Percentiles rank a stretch among this genome's conserved stretches.
Conservation (phyloP, 2,113 vertebrate genomes). For the Zingel zingel region DNA sequence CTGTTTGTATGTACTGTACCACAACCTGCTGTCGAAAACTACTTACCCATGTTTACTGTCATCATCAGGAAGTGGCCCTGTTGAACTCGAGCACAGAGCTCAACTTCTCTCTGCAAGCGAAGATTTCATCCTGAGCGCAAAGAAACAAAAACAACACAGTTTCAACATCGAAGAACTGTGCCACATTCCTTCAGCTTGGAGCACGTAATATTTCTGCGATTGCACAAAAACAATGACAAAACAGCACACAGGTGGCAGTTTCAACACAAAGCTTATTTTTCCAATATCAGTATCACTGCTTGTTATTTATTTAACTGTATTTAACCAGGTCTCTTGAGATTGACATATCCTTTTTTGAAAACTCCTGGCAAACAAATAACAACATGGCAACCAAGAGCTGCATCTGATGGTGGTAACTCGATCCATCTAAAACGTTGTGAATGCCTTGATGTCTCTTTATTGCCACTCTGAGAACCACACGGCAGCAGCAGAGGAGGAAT, state of each 20-base stretch:
- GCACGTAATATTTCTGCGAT: conserved; percentile 60
- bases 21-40: conserved; percentile 20
- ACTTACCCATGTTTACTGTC: conserved; percentile 89
- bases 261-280: conserved; percentile 56
- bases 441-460: conserved; percentile 34
- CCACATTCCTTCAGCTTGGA: conserved; percentile 32
- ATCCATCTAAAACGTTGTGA: conserved; percentile 22
- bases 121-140: conserved; percentile 74
- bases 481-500: conserved; percentile 35
- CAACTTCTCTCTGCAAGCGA: conserved; percentile 74
- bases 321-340: conserved; percentile 59
- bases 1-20: neutral
- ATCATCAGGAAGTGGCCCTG: conserved; percentile 86
- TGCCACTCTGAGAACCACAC: conserved; percentile 29
- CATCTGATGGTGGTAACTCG: neutral
- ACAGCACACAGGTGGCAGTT: conserved; percentile 75
- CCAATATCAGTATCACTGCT: conserved; percentile 30
- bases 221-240: conserved; percentile 70
- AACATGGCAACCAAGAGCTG: conserved; percentile 35
- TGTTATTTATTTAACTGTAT: conserved; percentile 57
- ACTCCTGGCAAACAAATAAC: conserved; percentile 41
- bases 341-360: conserved; percentile 41
- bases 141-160: conserved; percentile 34
- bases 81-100: conserved; percentile 83
- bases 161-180: conserved; percentile 57